Base-by-base conservation (phyloP, 2,797 vertebrate genomes). In the Natrix natrix region DNA sequence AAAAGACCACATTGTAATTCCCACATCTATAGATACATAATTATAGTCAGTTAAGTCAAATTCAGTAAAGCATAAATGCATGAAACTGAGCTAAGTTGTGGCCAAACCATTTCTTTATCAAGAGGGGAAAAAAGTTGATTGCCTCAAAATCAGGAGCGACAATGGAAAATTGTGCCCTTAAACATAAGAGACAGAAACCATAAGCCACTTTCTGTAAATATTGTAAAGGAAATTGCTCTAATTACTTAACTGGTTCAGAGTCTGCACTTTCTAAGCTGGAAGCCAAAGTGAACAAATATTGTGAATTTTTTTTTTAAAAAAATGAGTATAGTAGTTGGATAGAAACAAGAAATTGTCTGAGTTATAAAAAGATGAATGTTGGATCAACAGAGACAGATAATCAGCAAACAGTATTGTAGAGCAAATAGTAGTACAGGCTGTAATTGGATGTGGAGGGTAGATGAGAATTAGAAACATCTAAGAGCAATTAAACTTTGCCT, bases 201-300 rank as follows among this genome's bases (percentile, higher is more conserved):
- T 91, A 78, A 91, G 48, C 89, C 90, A 91, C 86, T 43, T 93
- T 91, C 57, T 61, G 1, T 24, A 54, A 61, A 93, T 86, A 63
- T 55, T 88, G 20, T 56, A 13, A 32, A 0, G 1, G 13, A 59
- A 93, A 8, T 90, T 90, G 91, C 0, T 16, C 83, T 94, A 94
- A 90, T 83, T 90, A 24, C 88, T 20, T 22, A 14, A 52, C 8
- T 61, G 0, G 52, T 95, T 60, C 93, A 20, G n/a, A 61, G 22
- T 89, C 57, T 86, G 90, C 88, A 93, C 37, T 94, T 91, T 89
- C 4, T 1, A 6, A 48, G 4, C 20, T 92, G 6, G 22, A 94
- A 95, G 88, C 83, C 32, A 93, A 92, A 95, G 56, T 87, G 43
- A 91, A 90, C 26, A 92, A 88, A 92, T 93, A 74, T 92, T 92